Base-by-base conservation (phyloP, 2,888 invertebrate species). In the Dichetophora obliterata region DNA sequence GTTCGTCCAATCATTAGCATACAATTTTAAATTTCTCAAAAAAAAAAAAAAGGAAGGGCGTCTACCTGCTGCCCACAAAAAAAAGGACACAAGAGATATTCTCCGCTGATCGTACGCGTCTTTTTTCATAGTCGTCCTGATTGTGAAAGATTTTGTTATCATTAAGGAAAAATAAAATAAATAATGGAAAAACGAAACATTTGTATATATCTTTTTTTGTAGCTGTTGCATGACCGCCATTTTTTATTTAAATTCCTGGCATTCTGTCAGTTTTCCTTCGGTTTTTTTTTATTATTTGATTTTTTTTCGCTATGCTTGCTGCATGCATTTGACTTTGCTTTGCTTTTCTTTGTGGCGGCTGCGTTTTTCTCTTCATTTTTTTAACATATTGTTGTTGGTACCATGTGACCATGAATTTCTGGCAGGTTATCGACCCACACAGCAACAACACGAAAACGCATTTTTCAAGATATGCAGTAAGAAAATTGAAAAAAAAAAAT, bases 381-480 rank as follows among this genome's bases (percentile, higher is more conserved):
- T 24, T 14, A 16, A 0, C 11, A 5, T 52, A 19, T 57, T 37
- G 68, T 52, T 31, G 43, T 9, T 72, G 48, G 50, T 50, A 14
- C 50, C 37, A 70, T 79, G 78, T 80, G 80, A 80, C 80, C 80
- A 78, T 79, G 78, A 77, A 79, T 77, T 79, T 76, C 69, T 71
- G 54, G 75, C 78, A 77, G 78, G 78, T 78, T 78, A 78, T 75
- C 72, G 78, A 76, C 75, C 78, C 72, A 59, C 74, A 57, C 76
- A 59, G 71, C 75, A 78, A 61, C 72, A 63, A 78, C 61, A 68
- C 27, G 48, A 66, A 78, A 54, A 54, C 14, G 43, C 43, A 43
- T 43, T 43, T 43, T 43, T 11, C 43, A 14, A 61, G 66, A 43
- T 24, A 43, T n/a, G 72, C 48, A 52, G 50, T 16, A 6, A 52